Percentiles rank a stretch among this genome's conserved stretches.
Evolutionary conservation across 2,888 invertebrate species (phyloP).

Genomic region (Nebria salina): DNA sequence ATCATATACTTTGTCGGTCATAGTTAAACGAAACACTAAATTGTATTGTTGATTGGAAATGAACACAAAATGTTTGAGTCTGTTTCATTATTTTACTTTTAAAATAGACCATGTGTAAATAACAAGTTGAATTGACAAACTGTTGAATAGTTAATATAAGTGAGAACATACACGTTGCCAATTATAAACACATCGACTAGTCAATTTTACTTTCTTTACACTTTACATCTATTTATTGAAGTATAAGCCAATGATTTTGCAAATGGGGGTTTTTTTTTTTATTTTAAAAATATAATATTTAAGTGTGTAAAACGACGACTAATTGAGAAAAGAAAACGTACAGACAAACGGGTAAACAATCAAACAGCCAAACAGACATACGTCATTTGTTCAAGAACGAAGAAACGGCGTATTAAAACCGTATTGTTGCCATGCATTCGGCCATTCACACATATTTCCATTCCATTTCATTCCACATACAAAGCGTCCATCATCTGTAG

Average conservation of each 20-base stretch:
- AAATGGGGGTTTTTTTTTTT: no score
- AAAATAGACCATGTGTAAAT: neutral
- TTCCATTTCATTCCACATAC: conserved; percentile 41
- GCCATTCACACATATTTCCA: conserved; percentile 23
- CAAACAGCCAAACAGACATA: conserved; percentile 33
- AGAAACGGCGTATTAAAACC: neutral
- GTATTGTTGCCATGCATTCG: neutral
- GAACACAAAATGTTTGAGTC: neutral
- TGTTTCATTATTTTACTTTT: neutral
- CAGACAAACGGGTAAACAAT: conserved; percentile 29
- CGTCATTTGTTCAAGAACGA: conserved; percentile 14
- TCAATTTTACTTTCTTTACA: no score
- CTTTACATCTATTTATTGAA: no score
- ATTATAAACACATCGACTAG: no score
- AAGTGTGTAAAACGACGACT: neutral
- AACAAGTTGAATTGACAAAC: no score
- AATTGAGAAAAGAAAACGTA: neutral
- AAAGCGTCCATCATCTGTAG: conserved; percentile 50
- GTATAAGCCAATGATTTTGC: no score
- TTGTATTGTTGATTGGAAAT: neutral
- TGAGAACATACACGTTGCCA: no score
- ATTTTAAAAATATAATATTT: neutral
- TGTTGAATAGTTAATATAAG: no score
- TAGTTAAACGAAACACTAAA: no score
- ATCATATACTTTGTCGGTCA: no score